Percentiles rank a stretch among this genome's conserved stretches.
These are phyloP conservation scores for Chamaea fasciata DNA, from an alignment of 2,113 vertebrate genomes.

Conservation along the genomic window DNA sequence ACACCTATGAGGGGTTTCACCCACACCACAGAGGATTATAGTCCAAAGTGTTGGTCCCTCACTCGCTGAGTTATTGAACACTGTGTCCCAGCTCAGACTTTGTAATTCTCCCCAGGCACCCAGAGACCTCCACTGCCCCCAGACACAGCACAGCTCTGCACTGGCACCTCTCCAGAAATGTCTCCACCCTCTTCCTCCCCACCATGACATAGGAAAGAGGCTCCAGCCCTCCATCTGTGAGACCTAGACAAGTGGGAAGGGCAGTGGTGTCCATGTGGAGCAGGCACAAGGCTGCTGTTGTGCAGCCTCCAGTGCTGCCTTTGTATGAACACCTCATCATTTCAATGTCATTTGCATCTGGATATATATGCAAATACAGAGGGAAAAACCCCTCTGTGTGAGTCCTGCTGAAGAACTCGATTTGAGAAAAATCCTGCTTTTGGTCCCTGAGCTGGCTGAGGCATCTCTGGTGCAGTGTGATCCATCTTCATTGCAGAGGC, in stretches of 20 bases:
- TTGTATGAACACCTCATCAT: background rate
- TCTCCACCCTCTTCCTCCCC: background rate
- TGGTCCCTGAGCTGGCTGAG: accelerated
- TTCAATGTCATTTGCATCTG: background rate
- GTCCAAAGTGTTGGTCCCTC: background rate
- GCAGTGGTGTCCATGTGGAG: accelerated
- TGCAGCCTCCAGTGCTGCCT: background rate
- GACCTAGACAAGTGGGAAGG: background rate
- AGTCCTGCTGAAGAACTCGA: background rate
- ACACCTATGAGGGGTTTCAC: background rate
- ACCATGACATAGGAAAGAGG: background rate
- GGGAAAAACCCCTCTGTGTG: accelerated
- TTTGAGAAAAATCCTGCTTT: background rate
- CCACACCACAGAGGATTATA: background rate
- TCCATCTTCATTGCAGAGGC: background rate
- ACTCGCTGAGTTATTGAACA: background rate
- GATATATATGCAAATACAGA: background rate
- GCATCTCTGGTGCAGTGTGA: background rate
- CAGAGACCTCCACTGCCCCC: background rate
- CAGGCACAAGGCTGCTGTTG: background rate
- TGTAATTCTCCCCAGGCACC: background rate
- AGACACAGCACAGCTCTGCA: background rate
- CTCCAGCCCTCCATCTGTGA: background rate
- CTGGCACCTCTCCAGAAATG: background rate
- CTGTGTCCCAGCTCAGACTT: background rate